A percentile compares a stretch with the other conserved stretches of the same genome.
Evolutionary conservation across 2,797 vertebrate species (phyloP).

Genomic region (Sparus aurata): DNA sequence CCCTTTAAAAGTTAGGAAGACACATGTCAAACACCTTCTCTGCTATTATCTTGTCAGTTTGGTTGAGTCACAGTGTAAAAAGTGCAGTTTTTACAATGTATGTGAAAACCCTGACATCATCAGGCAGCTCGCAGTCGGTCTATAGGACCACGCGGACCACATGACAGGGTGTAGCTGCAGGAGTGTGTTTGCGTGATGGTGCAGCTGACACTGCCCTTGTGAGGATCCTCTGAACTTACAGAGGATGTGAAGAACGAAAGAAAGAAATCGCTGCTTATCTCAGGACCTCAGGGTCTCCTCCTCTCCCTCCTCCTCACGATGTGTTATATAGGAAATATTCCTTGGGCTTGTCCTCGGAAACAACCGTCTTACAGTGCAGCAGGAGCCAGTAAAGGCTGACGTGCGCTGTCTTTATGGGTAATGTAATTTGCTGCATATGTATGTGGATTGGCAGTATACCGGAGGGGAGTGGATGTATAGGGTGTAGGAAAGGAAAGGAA

Average conservation of each 20-base stretch:
- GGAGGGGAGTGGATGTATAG: slow-evolving; percentile 5
- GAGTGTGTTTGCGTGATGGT: slow-evolving; percentile 75
- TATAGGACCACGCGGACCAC: slow-evolving; percentile 26
- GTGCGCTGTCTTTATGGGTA: slow-evolving; percentile 34
- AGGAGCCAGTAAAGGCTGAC: slow-evolving; percentile 2
- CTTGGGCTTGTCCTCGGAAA: slow-evolving; percentile 21
- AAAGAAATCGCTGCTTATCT: slow-evolving; percentile 61
- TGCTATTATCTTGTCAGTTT: not conserved
- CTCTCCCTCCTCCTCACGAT: slow-evolving; percentile 2
- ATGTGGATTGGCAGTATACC: slow-evolving; percentile 43
- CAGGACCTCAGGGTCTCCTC: slow-evolving; percentile 67
- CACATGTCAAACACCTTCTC: not conserved
- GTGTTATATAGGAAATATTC: slow-evolving; percentile 7
- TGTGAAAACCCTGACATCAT: slow-evolving; percentile 3
- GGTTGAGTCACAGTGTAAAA: not conserved
- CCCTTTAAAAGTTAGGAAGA: not conserved
- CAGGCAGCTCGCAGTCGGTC: slow-evolving; percentile 8
- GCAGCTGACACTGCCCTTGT: slow-evolving; percentile 43
- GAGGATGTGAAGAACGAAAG: slow-evolving; percentile 45
- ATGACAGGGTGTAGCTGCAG: slow-evolving; percentile 36
- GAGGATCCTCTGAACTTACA: slow-evolving; percentile 46
- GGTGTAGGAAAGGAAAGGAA: slow-evolving; percentile 22
- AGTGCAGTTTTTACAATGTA: not conserved
- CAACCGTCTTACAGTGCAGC: not conserved
- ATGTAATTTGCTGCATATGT: slow-evolving; percentile 54